phyloP scores from a whole-genome alignment of 2,888 invertebrate species.

The Andrena camellia region DNA sequence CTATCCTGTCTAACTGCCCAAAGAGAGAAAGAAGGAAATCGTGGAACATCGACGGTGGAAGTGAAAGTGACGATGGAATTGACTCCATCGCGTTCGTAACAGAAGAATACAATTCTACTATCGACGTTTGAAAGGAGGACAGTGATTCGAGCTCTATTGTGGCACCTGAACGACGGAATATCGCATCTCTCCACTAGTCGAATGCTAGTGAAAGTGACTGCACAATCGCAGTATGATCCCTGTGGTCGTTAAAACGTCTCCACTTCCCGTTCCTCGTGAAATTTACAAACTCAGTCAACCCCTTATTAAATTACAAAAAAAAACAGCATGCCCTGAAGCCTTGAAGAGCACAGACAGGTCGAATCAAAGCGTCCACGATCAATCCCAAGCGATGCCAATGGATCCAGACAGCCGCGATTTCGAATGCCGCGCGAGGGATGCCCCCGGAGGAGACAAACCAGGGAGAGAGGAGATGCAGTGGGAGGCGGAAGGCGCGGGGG shows the following conservation, averaged over 20 bases:
- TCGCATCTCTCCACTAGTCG: background rate
- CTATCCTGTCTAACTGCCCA: background rate
- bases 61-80: slow-evolving; percentile 11
- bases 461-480: slow-evolving; percentile 22
- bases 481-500: slow-evolving; percentile 32
- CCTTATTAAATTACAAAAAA: too few relatives aligned
- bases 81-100: background rate
- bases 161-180: background rate
- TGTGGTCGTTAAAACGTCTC: too few relatives aligned
- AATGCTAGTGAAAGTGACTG: background rate
- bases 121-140: background rate
- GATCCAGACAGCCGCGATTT: background rate
- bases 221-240: too few relatives aligned
- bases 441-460: slow-evolving; percentile 35
- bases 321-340: too few relatives aligned
- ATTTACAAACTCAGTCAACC: too few relatives aligned
- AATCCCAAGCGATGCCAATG: slow-evolving; percentile 28
- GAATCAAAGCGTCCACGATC: slow-evolving; percentile 2
- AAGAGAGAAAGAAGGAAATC: background rate
- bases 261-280: too few relatives aligned
- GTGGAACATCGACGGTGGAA: slow-evolving; percentile 4
- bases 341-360: background rate
- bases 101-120: background rate
- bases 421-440: slow-evolving; percentile 16
- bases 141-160: background rate